Evolutionary conservation across 2,888 invertebrate genomes (phyloP).

Genomic region (Adelognathus sp.): DNA sequence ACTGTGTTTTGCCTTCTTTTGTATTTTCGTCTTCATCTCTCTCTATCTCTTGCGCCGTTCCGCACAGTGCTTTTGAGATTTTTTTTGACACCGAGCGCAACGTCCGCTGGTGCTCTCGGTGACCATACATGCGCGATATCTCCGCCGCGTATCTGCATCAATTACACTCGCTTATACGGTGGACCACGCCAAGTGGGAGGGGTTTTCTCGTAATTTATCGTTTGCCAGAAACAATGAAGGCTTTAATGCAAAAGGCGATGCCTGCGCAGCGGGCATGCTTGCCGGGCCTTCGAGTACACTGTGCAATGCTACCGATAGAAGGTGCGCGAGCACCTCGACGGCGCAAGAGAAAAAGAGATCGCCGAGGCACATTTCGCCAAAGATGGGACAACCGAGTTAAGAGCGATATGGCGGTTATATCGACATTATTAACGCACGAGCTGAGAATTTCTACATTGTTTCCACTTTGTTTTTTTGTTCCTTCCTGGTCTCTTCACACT

Average conservation of each 20-base stretch:
- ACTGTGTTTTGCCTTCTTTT: slow-evolving; percentile 8
- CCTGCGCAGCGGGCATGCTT: slow-evolving; percentile 31
- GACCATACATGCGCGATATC: slow-evolving; percentile 58
- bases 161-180: slow-evolving; percentile 50
- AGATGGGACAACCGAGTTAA: slow-evolving; percentile 57
- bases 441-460: not conserved
- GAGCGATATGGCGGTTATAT: slow-evolving; percentile 47
- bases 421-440: slow-evolving; percentile 8
- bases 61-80: slow-evolving; percentile 8
- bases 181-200: slow-evolving; percentile 19
- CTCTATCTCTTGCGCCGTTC: not conserved
- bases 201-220: slow-evolving; percentile 62
- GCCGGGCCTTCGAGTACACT: not conserved
- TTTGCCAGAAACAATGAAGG: slow-evolving; percentile 62
- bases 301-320: not conserved
- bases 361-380: slow-evolving; percentile 52
- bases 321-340: not conserved
- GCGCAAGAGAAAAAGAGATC: slow-evolving; percentile 4
- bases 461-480: not conserved
- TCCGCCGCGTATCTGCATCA: slow-evolving; percentile 60
- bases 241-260: slow-evolving; percentile 56
- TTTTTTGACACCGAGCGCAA: slow-evolving; percentile 50
- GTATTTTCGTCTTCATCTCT: not conserved
- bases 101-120: slow-evolving; percentile 34
- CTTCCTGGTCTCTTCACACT: no score